phyloP scores from a whole-genome alignment of 2,797 vertebrate genomes.

The Peromyscus aztecus region DNA sequence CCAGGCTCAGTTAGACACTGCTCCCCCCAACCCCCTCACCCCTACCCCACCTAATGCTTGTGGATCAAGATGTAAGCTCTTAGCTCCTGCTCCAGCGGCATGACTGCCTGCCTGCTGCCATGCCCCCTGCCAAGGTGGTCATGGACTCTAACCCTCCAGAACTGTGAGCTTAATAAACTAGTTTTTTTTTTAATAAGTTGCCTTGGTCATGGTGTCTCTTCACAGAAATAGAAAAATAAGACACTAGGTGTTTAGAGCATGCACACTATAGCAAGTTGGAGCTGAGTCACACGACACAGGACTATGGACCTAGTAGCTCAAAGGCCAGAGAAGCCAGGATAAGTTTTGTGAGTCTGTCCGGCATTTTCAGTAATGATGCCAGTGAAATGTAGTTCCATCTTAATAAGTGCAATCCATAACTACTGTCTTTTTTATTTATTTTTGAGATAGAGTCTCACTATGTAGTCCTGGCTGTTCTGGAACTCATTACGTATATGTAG shows the following conservation, averaged over 20 bases:
- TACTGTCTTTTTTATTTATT: not conserved
- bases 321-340: conserved; percentile 15
- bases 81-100: not conserved
- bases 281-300: not conserved
- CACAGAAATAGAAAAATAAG: not conserved
- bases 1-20: not conserved
- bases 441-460: not conserved
- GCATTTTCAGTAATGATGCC: conserved; percentile 1
- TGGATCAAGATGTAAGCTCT: not conserved
- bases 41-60: not conserved
- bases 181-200: not conserved
- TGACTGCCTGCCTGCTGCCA: not conserved
- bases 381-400: not conserved
- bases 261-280: not conserved
- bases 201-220: not conserved
- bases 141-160: not conserved
- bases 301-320: not conserved
- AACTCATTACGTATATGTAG: not conserved
- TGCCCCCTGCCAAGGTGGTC: not conserved
- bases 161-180: not conserved
- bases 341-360: not conserved
- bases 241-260: not conserved
- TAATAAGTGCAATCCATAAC: not conserved
- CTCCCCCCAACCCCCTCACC: not conserved
- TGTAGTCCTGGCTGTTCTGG: not conserved